Base-by-base conservation (phyloP, 2,888 invertebrate species). In the Trichogramma dendrolimi region DNA sequence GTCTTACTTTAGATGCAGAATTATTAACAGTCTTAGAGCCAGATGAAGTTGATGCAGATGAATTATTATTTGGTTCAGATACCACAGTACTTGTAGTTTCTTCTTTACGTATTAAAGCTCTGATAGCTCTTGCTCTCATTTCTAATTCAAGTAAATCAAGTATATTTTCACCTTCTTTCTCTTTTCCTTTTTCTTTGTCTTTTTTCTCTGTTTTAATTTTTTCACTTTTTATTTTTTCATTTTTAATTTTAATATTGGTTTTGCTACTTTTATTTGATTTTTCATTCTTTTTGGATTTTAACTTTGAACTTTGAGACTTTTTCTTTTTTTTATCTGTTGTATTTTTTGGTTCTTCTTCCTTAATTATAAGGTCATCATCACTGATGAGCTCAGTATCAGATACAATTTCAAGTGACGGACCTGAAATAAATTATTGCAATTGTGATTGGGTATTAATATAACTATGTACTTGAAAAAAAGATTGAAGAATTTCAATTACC, bases 41-140 rank as follows among this genome's bases (percentile, higher is more conserved):
- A 1, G 63, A 64, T 39, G 67, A 58, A 60, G 67, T 66, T 61
- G 66, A 70, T 42, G 66, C 64, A 38, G 44, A 62, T 14, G 60
- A 60, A 39, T 56, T 62, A 8, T 48, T 50, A 46, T 52, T 42
- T 41, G 55, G 50, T 14, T 54, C 43, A 42, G 59, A 65, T n/a
- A 64, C 62, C 39, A 61, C 55, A 0, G 61, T 60, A 10, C 62
- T 54, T 27, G 65, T 57, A 8, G 64, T 67, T 59, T 79, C 79
- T 61, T 79, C 79, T 65, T 79, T 79, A 8, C 79, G 73, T 63
- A 79, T 79, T 67, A 85, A 78, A 41, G 84, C 82, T 69, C 83
- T 80, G 66, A 85, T 85, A 5, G 84, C 84, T 58, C 83, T 74
- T 0, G 84, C 85, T 69, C 84, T 79, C 84, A 85, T 84, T 73